These are phyloP conservation scores for Tragulus kanchil DNA, from an alignment of 2,113 vertebrate genomes.

Conservation along the genomic window DNA sequence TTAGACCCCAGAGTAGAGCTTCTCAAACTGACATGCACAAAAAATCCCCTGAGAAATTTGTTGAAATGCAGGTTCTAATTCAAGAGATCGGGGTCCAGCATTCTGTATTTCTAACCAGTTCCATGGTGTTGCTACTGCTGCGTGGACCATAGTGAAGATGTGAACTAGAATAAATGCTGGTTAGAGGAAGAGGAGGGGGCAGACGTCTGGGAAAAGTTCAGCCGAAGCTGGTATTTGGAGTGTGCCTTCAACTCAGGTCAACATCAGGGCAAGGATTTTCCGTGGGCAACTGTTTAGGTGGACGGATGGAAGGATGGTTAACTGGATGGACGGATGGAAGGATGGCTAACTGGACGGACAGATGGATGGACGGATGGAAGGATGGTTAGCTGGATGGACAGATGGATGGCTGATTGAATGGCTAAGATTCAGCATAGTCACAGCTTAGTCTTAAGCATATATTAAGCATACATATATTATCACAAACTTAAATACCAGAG, in stretches of 20 bases:
- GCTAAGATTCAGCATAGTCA: neutral
- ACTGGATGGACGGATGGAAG: neutral
- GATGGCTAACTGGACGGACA: neutral
- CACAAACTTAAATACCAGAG: neutral
- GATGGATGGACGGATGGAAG: neutral
- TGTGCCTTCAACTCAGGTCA: neutral
- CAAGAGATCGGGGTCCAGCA: neutral
- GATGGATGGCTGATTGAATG: neutral
- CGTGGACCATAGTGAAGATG: neutral
- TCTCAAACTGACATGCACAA: neutral
- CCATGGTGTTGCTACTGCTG: neutral
- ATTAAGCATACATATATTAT: neutral
- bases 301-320: neutral
- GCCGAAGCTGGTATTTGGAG: neutral
- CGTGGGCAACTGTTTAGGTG: neutral
- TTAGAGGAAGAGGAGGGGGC: neutral
- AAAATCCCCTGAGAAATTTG: neutral
- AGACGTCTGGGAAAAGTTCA: neutral
- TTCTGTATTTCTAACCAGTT: neutral
- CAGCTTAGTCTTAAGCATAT: neutral
- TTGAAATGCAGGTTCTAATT: neutral
- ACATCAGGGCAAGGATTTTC: neutral
- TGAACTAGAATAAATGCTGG: neutral
- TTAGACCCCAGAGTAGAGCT: neutral
- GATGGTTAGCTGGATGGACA: neutral